Evolutionary conservation across 2,888 invertebrate genomes (phyloP), one percentile per base, ranked within the genome.

Genomic region (Salpingus planirostris): DNA sequence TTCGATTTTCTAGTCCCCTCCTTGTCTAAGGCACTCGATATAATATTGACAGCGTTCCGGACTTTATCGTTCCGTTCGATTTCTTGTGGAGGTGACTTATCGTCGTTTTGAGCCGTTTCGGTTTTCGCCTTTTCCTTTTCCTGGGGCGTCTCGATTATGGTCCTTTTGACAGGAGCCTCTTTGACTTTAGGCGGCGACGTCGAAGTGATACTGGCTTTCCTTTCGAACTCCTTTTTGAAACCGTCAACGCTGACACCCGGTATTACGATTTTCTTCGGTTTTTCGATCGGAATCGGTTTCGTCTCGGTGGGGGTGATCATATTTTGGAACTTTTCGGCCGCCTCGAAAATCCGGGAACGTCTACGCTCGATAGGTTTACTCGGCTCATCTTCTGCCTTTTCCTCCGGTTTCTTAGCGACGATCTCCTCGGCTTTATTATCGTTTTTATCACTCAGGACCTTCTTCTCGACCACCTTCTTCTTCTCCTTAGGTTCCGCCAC

Each of bases 211-310:
- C 80, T 81, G 1, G 83, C 82, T 60, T 83, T 80, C 31, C 84
- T 71, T 61, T 90, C 88, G 55, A 87, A 90, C 50, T 85, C 87
- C 50, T 83, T 82, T 49, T 88, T 89, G 47, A 84, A 88, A 55
- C 83, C 88, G 30, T 84, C 86, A 1, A 90, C 88, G 59, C 83
- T 88, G 10, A 87, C 85, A 11, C 74, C 73, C 15, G 87, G 83
- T 55, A 88, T 81, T 43, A 84, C 77, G 29, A 87, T 70, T 62
- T 87, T 89, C 63, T 85, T 87, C 18, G 80, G 80, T 57, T 85
- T 85, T 27, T 66, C 65, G 5, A 47, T 41, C 6, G 50, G 34
- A 12, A 44, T 30, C 6, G 57, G 42, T 50, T 60, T 62, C 11
- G 51, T 44, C 34, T 63, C 64, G 6, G 50, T 55, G 3, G 60